Percentiles rank a stretch among this genome's conserved stretches.
phyloP scores from a whole-genome alignment of 1,140 invertebrate genomes.

The Dryas iulia region DNA sequence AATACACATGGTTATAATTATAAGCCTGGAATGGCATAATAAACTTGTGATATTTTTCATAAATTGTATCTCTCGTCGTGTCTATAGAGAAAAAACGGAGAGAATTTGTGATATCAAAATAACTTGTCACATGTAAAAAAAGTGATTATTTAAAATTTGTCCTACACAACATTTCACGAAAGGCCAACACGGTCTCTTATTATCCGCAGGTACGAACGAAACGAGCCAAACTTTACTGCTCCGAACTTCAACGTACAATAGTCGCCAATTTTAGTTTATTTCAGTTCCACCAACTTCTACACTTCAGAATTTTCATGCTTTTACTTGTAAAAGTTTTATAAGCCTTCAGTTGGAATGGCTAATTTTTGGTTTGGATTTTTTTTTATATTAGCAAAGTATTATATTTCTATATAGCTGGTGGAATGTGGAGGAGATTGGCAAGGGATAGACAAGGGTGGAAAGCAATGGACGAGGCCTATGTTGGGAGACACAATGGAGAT shows the following conservation, averaged over 20 bases:
- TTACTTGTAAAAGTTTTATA: background rate
- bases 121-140: background rate
- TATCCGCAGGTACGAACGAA: conserved; percentile 1
- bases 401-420: too few species aligned
- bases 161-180: conserved; percentile 2
- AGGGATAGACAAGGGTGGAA: too few species aligned
- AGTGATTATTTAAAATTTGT: background rate
- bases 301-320: background rate
- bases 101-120: too few species aligned
- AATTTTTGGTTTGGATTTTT: background rate
- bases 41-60: too few species aligned
- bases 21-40: too few species aligned
- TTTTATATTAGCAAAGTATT: background rate
- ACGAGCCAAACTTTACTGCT: conserved; percentile 19
- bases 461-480: too few species aligned
- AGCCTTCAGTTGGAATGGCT: background rate
- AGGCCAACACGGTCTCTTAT: background rate
- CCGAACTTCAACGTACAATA: conserved; percentile 14
- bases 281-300: conserved; percentile 1
- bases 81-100: too few species aligned
- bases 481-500: too few species aligned
- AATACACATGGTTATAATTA: too few species aligned
- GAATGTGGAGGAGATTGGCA: too few species aligned
- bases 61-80: too few species aligned
- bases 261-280: conserved; percentile 15